Base-by-base conservation (phyloP, 2,888 invertebrate genomes). In the Ophion slaviceki region DNA sequence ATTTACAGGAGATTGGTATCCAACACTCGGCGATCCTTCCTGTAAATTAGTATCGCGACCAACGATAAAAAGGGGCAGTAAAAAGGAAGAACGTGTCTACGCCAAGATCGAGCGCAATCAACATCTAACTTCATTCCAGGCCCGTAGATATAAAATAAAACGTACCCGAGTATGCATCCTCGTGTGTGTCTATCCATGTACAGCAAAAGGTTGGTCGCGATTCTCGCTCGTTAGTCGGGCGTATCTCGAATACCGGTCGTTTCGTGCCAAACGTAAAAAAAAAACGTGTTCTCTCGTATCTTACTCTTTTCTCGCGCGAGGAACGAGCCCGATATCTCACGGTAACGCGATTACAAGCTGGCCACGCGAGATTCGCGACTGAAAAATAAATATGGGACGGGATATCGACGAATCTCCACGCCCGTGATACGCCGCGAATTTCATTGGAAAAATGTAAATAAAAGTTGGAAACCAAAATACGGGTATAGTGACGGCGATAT, bases 201-300 rank as follows among this genome's bases (percentile, higher is more conserved):
- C 7, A 10, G 66, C 7, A 57, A 24, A 53, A 66, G 71, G 32
- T 72, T 76, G 84, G 80, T 76, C 84, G 80, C 71, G 71, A 64
- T 59, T 71, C 76, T 57, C 76, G 76, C 84, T 84, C 84, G 84
- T 84, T 84, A 84, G 84, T 80, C 71, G 70, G 59, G 66, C 70
- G 66, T 67, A 80, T 85, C 85, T 72, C 75, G 57, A 71, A 66
- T 79, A 68, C 77, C 76, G 64, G 40, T 70, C 78, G 70, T 85
- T 86, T 83, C 88, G 67, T 76, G 87, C 79, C 87, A 79, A 32
- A 24, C 24, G 24, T 1, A 24, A 24, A 24, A 32, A 82, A 79
- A 66, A 85, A 40, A 40, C 6, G 40, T 7, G 8, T 40, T 40
- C 40, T 1, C 40, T 40, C 40, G 40, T 40, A 40, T 40, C 40